Evolutionary conservation across 2,113 vertebrate genomes (phyloP).

Genomic region (Gopherus flavomarginatus): DNA sequence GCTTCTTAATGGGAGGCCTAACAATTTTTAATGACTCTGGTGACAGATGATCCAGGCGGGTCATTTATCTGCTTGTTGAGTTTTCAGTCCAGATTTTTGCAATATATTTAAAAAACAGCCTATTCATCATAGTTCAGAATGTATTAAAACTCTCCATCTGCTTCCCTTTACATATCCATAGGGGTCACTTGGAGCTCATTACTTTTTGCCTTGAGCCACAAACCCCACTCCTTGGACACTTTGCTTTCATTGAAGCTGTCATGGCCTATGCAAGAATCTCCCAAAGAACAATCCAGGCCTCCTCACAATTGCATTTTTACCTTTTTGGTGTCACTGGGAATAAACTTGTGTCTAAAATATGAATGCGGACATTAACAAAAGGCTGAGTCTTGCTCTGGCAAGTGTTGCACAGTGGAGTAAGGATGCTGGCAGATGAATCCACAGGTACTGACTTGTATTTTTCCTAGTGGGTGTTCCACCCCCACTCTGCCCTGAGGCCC

Average conservation of each 20-base stretch:
- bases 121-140: slow-evolving; percentile 40
- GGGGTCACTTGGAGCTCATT: slow-evolving; percentile 36
- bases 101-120: slow-evolving; percentile 36
- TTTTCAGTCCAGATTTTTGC: slow-evolving; percentile 54
- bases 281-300: slow-evolving; percentile 1
- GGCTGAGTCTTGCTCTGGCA: slow-evolving; percentile 4
- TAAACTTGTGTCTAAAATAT: background rate
- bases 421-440: slow-evolving; percentile 11
- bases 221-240: background rate
- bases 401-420: background rate
- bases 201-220: slow-evolving; percentile 4
- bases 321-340: slow-evolving; percentile 9
- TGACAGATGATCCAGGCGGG: slow-evolving; percentile 24
- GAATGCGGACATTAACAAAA: slow-evolving; percentile 38
- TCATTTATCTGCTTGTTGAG: slow-evolving; percentile 29
- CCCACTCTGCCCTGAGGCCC: no score
- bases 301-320: background rate
- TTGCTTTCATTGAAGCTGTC: slow-evolving; percentile 8
- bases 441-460: no score
- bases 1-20: background rate
- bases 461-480: no score
- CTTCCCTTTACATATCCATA: slow-evolving; percentile 35
- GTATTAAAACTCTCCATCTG: slow-evolving; percentile 70
- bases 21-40: slow-evolving; percentile 3
- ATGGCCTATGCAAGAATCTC: background rate